phyloP scores from a whole-genome alignment of 2,888 invertebrate genomes.

The Cataglyphis cursor region DNA sequence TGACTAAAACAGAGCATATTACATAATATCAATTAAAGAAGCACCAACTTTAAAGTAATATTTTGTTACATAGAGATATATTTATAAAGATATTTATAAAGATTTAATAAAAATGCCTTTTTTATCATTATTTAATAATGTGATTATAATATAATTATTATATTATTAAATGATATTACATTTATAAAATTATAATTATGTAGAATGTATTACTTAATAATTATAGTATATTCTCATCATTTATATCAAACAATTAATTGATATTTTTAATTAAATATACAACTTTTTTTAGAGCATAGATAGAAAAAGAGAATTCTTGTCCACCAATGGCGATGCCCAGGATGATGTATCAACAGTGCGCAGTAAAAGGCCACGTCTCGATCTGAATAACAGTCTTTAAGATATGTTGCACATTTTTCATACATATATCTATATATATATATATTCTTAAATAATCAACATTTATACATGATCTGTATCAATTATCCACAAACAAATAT shows the following conservation, averaged over 20 bases:
- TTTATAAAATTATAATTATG: too few relatives aligned
- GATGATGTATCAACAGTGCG: constrained; percentile 89
- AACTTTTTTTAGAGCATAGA: constrained; percentile 87
- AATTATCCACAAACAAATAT: constrained; percentile 7
- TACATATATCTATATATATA: background rate
- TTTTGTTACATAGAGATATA: too few relatives aligned
- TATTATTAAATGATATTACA: too few relatives aligned
- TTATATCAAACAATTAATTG: constrained; percentile 6
- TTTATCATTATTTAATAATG: background rate
- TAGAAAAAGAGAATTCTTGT: constrained; percentile 88
- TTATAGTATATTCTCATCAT: background rate
- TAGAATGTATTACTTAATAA: background rate
- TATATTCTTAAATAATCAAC: constrained; percentile 51
- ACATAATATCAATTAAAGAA: background rate
- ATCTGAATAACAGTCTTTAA: constrained; percentile 83
- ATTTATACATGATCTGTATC: constrained; percentile 48
- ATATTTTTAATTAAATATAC: constrained; percentile 20
- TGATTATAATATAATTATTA: background rate
- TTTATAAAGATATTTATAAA: background rate
- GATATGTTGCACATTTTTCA: constrained; percentile 65
- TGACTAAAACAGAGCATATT: background rate
- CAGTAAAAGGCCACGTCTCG: constrained; percentile 89
- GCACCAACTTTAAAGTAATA: background rate
- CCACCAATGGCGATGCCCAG: constrained; percentile 87
- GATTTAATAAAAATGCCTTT: background rate